Evolutionary conservation across 1,140 invertebrate species (phyloP).

Genomic region (Ceratina australensis): DNA sequence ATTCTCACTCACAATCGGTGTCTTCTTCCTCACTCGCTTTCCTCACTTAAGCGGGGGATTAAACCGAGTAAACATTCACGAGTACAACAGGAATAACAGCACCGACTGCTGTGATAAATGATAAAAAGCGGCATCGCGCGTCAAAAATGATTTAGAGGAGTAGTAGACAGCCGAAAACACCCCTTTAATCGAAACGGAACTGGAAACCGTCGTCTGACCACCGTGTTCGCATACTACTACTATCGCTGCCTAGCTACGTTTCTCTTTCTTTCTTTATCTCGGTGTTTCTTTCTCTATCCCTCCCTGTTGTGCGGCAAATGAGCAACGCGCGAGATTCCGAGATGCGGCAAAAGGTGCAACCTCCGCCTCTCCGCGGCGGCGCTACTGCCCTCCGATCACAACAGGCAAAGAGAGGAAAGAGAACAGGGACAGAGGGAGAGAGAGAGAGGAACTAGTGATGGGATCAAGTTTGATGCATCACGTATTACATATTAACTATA

Average conservation of each 20-base stretch:
- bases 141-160: slow-evolving; percentile 35
- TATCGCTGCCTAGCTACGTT: slow-evolving; percentile 65
- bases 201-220: slow-evolving; percentile 70
- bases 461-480: too few species aligned
- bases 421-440: slow-evolving; percentile 20
- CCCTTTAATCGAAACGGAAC: slow-evolving; percentile 74
- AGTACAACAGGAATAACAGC: slow-evolving; percentile 55
- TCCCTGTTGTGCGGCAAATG: slow-evolving; percentile 66
- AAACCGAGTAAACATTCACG: slow-evolving; percentile 52
- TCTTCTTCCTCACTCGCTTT: slow-evolving; percentile 22
- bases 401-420: slow-evolving; percentile 54
- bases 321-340: slow-evolving; percentile 73
- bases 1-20: slow-evolving; percentile 46
- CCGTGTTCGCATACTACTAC: slow-evolving; percentile 71
- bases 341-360: slow-evolving; percentile 76
- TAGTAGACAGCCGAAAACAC: slow-evolving; percentile 57
- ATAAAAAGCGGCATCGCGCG: slow-evolving; percentile 63
- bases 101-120: slow-evolving; percentile 56
- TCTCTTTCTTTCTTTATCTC: slow-evolving; percentile 55
- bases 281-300: slow-evolving; percentile 45
- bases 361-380: slow-evolving; percentile 63
- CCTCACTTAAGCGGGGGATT: slow-evolving; percentile 1
- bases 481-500: too few species aligned
- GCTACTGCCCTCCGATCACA: slow-evolving; percentile 62
- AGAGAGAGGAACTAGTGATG: slow-evolving; percentile 31